Conservation (phyloP, 1,140 invertebrate species). For the Cyclargus thomasi region DNA sequence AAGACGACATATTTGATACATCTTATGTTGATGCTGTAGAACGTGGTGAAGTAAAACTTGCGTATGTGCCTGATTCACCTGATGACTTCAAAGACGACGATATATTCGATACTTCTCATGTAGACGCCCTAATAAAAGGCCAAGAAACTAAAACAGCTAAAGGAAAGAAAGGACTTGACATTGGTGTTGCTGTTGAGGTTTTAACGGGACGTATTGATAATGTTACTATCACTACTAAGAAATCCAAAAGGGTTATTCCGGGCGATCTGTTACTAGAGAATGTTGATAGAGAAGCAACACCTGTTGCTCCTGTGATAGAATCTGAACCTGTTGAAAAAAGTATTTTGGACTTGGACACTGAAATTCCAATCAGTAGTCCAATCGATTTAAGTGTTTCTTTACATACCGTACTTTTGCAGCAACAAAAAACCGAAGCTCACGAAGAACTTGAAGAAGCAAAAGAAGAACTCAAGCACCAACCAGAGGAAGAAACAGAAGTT, state of each 20-base stretch:
- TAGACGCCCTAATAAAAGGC: constrained; percentile 88
- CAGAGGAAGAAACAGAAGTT: constrained; percentile 77
- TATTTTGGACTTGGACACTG: constrained; percentile 83
- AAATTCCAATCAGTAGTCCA: constrained; percentile 77
- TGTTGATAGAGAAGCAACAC: constrained; percentile 74
- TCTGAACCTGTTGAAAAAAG: constrained; percentile 74
- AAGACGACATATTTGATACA: constrained; percentile 92
- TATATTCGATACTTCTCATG: constrained; percentile 89
- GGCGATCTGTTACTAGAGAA: constrained; percentile 83
- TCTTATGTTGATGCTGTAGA: constrained; percentile 89
- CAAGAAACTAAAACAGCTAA: constrained; percentile 81
- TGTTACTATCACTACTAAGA: constrained; percentile 77
- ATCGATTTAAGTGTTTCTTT: constrained; percentile 79
- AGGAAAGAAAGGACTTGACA: constrained; percentile 86
- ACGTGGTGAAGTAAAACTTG: constrained; percentile 89
- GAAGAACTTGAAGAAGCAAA: constrained; percentile 39
- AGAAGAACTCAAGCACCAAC: constrained; percentile 30
- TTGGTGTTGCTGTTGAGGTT: constrained; percentile 89
- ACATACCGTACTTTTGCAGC: constrained; percentile 73
- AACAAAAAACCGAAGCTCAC: constrained; percentile 48
- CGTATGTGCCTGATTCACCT: constrained; percentile 89
- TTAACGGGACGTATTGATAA: constrained; percentile 86
- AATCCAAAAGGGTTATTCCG: constrained; percentile 77
- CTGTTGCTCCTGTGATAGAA: constrained; percentile 16
- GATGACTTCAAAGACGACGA: constrained; percentile 81